Evolutionary conservation across 2,888 invertebrate genomes (phyloP).

Genomic region (Mythimna lalbum): DNA sequence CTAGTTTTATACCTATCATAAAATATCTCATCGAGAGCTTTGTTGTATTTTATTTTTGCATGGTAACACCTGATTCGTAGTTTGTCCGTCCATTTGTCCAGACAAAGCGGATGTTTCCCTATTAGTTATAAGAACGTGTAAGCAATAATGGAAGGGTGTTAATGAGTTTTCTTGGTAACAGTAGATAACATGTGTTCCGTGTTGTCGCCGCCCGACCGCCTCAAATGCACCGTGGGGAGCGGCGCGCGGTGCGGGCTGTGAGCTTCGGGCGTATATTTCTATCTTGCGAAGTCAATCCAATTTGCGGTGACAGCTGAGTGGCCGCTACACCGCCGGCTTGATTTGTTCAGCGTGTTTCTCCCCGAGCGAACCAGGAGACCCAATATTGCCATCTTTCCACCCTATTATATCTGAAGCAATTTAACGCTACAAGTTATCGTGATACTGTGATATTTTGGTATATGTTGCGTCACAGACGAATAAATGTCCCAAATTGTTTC

Average conservation of each 20-base stretch:
- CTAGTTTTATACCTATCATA: conserved; percentile 54
- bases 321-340: conserved; percentile 76
- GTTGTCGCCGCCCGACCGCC: conserved; percentile 46
- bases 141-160: conserved; percentile 17
- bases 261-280: conserved; percentile 71
- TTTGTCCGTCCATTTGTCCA: neutral
- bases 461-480: conserved; percentile 47
- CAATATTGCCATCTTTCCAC: conserved; percentile 64
- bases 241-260: conserved; percentile 22
- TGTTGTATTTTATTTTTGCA: conserved; percentile 37
- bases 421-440: conserved; percentile 48
- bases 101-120: conserved; percentile 7
- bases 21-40: conserved; percentile 44
- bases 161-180: conserved; percentile 47
- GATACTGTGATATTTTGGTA: conserved; percentile 32
- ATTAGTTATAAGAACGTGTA: conserved; percentile 20
- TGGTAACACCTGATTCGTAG: conserved; percentile 24
- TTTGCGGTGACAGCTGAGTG: conserved; percentile 80
- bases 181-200: conserved; percentile 32
- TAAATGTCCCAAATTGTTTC: conserved; percentile 55
- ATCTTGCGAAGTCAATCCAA: conserved; percentile 82
- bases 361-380: conserved; percentile 66
- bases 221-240: conserved; percentile 71
- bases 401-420: conserved; percentile 58
- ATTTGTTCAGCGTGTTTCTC: conserved; percentile 77